These are phyloP conservation scores for Dynastes grantii DNA, from an alignment of 2,888 invertebrate species.

Conservation along the genomic window DNA sequence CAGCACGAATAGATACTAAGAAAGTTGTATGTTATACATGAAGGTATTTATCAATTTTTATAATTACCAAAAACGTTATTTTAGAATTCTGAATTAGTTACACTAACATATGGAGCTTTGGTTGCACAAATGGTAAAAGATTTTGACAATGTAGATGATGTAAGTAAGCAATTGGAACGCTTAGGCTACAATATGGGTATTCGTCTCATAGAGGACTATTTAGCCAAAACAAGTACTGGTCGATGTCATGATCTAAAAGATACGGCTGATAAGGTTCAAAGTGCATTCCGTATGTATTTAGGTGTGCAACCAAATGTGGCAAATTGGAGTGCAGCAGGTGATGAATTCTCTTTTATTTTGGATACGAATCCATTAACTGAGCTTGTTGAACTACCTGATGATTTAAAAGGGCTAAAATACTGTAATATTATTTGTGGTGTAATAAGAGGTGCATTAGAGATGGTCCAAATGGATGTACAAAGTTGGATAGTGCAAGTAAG, in stretches of 20 bases:
- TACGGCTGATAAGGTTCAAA: constrained; percentile 95
- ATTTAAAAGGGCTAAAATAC: constrained; percentile 88
- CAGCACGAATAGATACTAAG: constrained; percentile 81
- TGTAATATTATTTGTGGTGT: constrained; percentile 94
- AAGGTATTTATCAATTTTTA: constrained; percentile 11
- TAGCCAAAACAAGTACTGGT: constrained; percentile 91
- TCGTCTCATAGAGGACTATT: constrained; percentile 96
- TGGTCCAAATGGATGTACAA: constrained; percentile 97
- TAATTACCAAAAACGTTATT: constrained; percentile 59
- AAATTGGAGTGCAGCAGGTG: constrained; percentile 94
- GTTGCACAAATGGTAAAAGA: constrained; percentile 98
- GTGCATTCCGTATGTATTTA: constrained; percentile 86
- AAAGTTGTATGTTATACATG: constrained; percentile 78
- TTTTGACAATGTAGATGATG: constrained; percentile 96
- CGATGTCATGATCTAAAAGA: constrained; percentile 97
- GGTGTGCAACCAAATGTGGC: constrained; percentile 94
- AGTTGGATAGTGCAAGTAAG: constrained; percentile 89
- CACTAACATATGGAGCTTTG: constrained; percentile 97
- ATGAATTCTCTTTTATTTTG: constrained; percentile 96
- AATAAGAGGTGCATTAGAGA: constrained; percentile 95
- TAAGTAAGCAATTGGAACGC: constrained; percentile 95
- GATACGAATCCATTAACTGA: constrained; percentile 97
- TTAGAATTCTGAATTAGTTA: constrained; percentile 96
- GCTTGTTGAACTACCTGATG: constrained; percentile 95
- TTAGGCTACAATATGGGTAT: constrained; percentile 99